Evolutionary conservation across 2,113 vertebrate species (phyloP).

Genomic region (Channa maculata): DNA sequence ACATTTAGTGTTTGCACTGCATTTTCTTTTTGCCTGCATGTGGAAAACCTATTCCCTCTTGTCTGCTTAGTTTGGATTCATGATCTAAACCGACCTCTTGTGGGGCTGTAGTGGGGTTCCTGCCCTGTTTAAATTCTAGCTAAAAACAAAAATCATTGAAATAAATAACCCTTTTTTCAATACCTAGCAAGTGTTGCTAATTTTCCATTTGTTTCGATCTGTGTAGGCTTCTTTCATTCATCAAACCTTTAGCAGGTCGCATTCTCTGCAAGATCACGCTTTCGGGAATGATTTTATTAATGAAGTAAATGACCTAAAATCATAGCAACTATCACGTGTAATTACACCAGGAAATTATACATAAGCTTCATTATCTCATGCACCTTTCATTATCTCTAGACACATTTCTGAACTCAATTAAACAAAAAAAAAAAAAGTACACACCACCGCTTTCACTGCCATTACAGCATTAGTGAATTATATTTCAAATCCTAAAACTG

Average conservation of each 20-base stretch:
- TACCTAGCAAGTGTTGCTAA: neutral
- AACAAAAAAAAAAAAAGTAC: conserved; percentile 35
- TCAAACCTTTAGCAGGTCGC: conserved; percentile 25
- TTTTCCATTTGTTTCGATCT: neutral
- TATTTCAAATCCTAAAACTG: conserved; percentile 45
- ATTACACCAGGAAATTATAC: conserved; percentile 57
- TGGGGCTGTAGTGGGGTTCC: neutral
- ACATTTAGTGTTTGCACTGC: too few species aligned
- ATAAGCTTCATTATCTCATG: conserved; percentile 51
- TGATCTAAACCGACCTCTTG: neutral
- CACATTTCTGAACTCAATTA: conserved; percentile 70
- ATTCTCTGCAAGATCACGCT: conserved; percentile 17
- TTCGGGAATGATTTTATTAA: conserved; percentile 34
- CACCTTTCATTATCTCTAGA: conserved; percentile 61
- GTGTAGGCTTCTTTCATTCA: conserved; percentile 11
- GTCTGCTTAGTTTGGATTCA: too few species aligned
- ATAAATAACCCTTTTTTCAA: neutral
- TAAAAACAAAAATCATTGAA: conserved; percentile 13
- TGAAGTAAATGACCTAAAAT: conserved; percentile 43
- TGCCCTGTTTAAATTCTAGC: neutral
- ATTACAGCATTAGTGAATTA: conserved; percentile 44
- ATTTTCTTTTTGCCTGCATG: too few species aligned
- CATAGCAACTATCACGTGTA: conserved; percentile 37
- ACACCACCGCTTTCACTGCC: conserved; percentile 12
- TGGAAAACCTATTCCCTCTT: too few species aligned